Conservation (phyloP, 2,113 vertebrate species). For the Ascaphus truei region DNA sequence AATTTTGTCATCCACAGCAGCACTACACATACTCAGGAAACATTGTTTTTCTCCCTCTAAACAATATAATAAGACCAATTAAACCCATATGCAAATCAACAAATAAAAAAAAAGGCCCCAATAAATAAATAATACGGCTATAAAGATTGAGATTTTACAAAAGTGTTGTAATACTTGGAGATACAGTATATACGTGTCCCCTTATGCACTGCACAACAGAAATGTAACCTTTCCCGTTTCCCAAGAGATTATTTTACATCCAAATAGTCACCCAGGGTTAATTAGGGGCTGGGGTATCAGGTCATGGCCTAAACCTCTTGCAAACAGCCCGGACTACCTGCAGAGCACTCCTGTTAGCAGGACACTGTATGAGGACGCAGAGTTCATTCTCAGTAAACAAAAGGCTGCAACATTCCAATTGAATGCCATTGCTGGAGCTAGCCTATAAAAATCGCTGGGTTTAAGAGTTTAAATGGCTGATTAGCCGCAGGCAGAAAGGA, state of each 20-base stretch:
- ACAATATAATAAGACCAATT: too few relatives aligned
- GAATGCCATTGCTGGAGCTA: slow-evolving; percentile 80
- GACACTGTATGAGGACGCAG: slow-evolving; percentile 74
- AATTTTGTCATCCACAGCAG: too few relatives aligned
- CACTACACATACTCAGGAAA: too few relatives aligned
- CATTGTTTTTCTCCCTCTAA: too few relatives aligned
- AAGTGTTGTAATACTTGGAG: too few relatives aligned
- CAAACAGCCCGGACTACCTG: slow-evolving; percentile 79
- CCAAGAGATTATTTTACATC: not conserved
- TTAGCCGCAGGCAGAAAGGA: slow-evolving; percentile 68
- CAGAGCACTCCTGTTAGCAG: slow-evolving; percentile 81
- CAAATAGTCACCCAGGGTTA: slow-evolving; percentile 43
- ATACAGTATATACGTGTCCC: too few relatives aligned
- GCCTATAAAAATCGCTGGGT: slow-evolving; percentile 68
- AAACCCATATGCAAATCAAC: too few relatives aligned
- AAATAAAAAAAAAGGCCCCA: too few relatives aligned
- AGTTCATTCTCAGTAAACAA: slow-evolving; percentile 72
- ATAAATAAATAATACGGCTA: too few relatives aligned
- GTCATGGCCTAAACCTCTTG: slow-evolving; percentile 74
- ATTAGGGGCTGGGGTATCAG: slow-evolving; percentile 72
- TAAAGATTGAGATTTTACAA: too few relatives aligned
- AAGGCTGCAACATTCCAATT: slow-evolving; percentile 78
- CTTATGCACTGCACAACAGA: not conserved
- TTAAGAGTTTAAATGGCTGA: slow-evolving; percentile 69
- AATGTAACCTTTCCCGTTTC: not conserved